Evolutionary conservation across 2,888 invertebrate species (phyloP), one percentile per base, ranked within the genome.

Genomic region (Drosophila trichaetosa): DNA sequence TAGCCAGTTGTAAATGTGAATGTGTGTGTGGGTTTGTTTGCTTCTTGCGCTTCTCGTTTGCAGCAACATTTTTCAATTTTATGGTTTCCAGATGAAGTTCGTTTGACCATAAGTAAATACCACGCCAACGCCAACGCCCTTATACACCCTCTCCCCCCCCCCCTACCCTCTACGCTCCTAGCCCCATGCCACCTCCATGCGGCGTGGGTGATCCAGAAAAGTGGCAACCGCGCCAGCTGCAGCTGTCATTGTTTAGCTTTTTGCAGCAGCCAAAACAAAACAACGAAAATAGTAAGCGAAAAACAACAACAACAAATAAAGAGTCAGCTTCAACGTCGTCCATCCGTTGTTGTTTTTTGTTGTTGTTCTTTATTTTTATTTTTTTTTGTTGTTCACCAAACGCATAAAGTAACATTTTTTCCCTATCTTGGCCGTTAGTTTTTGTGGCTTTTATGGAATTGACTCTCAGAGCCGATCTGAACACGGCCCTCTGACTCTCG

Each of bases 61-160:
- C 79, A 75, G 83, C 81, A 83, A 83, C 79, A 82, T 87, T 91
- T 91, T 90, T 89, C 91, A 91, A 91, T 91, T 91, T 90, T 91
- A 91, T 91, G 91, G 91, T 87, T 91, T 89, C 90, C 90, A 91
- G 89, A 91, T 91, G 91, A 91, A 91, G 89, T 91, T 90, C 86
- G 84, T 84, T 88, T 85, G 86, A 83, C 90, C 89, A 85, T 84
- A 87, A 91, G 83, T 85, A 88, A 91, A 89, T 90, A 77, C 82
- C 74, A 69, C 59, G 74, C 69, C 74, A 69, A 60, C 72, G n/a
- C 31, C 34, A 33, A 18, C 27, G 13, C 27, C 38, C 29, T n/a
- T 51, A 29, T 5, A 7, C 10, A 16, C 52, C 11, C 8, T 1
- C 8, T 1, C 3, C 31, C n/a, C 11, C 2, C 33, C 2, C 4